Base-by-base conservation (phyloP, 2,797 vertebrate species). In the Sebastes matsubarae region DNA sequence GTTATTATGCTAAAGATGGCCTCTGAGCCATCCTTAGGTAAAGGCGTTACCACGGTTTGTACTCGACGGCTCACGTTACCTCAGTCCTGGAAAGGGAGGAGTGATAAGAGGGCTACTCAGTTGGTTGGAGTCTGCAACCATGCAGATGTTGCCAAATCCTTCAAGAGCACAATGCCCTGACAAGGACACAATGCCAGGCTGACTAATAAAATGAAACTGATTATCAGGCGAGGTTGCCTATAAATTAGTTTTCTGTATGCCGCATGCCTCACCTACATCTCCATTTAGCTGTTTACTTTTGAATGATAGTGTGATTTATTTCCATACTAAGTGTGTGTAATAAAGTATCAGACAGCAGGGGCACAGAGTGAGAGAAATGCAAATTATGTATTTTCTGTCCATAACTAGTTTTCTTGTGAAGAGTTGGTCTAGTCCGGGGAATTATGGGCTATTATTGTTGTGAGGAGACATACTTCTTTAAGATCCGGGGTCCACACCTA, bases 401-500 rank as follows among this genome's bases (percentile, higher is more conserved):
- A 11, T 66, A 29, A 58, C 30, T 12, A 52, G 52, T 73, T 68
- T 60, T 36, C 11, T 72, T 72, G 25, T 68, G 13, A 54, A 20
- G 34, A 61, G 50, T 8, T 24, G 8, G 13, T 77, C 30, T 16
- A 57, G 30, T 72, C 27, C 4, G 8, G 30, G 11, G 34, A 61
- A 72, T 61, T 27, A 73, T 71, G 25, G 30, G 18, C 24, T 76
- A 30, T 81, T 72, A 66, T 46, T 77, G 60, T 13, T 58, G 50
- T 55, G 29, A 72, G 60, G 76, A 82, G 60, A 79, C 75, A 70
- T 72, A 52, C 24, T 57, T 29, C 50, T 74, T 70, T 54, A 59
- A 77, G 59, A 82, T 77, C 36, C 9, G 5, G 52, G 30, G 66
- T 82, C 65, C 68, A 73, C 46, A 88, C 18, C 64, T 73, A 60